Conservation (phyloP, 2,888 invertebrate species). For the Synanthedon vespiformis region DNA sequence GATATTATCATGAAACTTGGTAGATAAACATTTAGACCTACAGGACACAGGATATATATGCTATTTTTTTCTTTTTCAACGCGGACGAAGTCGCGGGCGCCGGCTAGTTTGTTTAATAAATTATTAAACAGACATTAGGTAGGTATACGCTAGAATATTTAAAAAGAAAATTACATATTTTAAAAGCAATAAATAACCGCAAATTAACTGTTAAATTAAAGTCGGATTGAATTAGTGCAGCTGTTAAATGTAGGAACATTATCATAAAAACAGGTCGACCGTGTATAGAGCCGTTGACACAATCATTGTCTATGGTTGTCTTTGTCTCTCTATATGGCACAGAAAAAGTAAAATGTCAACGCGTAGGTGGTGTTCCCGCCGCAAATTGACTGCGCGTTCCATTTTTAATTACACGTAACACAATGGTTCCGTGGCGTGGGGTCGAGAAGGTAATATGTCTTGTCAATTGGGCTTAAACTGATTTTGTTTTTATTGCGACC, state of each 20-base stretch:
- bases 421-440: slow-evolving; percentile 12
- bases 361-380: slow-evolving; percentile 47
- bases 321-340: slow-evolving; percentile 1
- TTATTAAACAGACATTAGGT: no score
- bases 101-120: no score
- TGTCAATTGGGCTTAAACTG: slow-evolving; percentile 64
- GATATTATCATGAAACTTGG: no score
- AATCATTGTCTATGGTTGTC: slow-evolving; percentile 22
- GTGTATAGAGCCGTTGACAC: background rate
- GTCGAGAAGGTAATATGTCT: slow-evolving; percentile 40
- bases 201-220: background rate
- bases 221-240: slow-evolving; percentile 15
- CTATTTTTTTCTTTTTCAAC: no score
- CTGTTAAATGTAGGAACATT: slow-evolving; percentile 18
- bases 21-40: no score
- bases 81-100: no score
- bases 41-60: no score
- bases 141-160: no score
- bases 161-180: no score
- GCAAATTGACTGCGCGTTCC: slow-evolving; percentile 32
- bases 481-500: slow-evolving; percentile 59
- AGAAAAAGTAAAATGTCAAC: slow-evolving; percentile 28
- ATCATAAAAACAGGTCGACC: slow-evolving; percentile 5
- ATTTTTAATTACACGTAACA: slow-evolving; percentile 31
- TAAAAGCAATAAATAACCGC: background rate